Conservation (phyloP, 2,797 vertebrate genomes). For the Xerus rutilus region DNA sequence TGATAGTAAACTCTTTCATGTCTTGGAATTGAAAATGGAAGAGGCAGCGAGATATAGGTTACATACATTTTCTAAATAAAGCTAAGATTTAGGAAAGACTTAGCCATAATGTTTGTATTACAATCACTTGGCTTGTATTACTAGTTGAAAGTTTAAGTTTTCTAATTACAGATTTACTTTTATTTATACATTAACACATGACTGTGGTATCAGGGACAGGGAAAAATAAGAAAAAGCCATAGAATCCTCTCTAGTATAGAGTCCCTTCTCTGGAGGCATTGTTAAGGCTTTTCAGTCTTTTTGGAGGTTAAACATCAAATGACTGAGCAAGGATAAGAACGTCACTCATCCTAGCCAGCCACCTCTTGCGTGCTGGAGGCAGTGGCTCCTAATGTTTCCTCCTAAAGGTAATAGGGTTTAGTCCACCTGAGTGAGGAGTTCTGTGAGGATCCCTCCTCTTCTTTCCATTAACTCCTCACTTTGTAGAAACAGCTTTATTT, state of each 20-base stretch:
- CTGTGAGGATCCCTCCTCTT: background rate
- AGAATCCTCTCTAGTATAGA: background rate
- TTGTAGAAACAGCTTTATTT: background rate
- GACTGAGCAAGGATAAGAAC: background rate
- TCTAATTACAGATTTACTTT: constrained; percentile 75
- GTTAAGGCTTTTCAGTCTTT: background rate
- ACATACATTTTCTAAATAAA: background rate
- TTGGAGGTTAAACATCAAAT: too few species aligned
- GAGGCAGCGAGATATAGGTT: background rate
- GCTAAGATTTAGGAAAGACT: constrained; percentile 5
- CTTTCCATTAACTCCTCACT: background rate
- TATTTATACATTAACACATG: constrained; percentile 70
- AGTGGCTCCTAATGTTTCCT: background rate
- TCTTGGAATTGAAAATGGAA: background rate
- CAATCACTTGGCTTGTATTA: constrained; percentile 69
- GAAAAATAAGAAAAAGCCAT: background rate
- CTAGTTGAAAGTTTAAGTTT: constrained; percentile 74
- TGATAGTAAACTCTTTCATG: background rate
- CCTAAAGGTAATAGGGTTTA: background rate
- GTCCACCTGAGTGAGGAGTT: background rate
- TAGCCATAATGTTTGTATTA: constrained; percentile 54
- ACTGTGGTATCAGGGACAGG: background rate
- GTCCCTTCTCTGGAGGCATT: background rate
- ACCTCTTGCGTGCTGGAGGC: background rate
- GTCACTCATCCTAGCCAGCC: rapidly evolving